These are phyloP conservation scores for Gadus chalcogrammus DNA, from an alignment of 2,113 vertebrate genomes.

Conservation along the genomic window DNA sequence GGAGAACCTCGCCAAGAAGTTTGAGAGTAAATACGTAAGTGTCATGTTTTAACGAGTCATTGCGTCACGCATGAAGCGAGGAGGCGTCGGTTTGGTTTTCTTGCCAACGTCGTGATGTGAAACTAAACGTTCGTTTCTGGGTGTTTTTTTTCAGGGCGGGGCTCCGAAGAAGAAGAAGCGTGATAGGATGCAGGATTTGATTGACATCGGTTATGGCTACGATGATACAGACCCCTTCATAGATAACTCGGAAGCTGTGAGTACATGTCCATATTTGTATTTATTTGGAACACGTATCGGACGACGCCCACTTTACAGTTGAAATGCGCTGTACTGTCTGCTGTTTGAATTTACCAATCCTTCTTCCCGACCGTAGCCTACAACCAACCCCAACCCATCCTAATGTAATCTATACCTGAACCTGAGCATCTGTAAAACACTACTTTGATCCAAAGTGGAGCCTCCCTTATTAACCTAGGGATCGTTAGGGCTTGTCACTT, in stretches of 20 bases:
- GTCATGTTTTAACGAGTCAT: no score
- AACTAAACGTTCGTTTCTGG: not conserved
- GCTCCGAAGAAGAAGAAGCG: conserved; percentile 86
- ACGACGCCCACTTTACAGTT: no score
- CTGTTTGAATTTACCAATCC: no score
- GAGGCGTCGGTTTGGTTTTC: not conserved
- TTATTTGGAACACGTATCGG: not conserved
- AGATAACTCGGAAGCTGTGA: conserved; percentile 97
- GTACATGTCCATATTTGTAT: conserved; percentile 50
- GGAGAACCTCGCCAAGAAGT: conserved; percentile 91
- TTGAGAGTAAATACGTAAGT: conserved; percentile 98
- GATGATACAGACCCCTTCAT: conserved; percentile 98
- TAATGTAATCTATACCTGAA: no score
- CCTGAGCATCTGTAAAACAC: no score
- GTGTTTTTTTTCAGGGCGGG: conserved; percentile 64
- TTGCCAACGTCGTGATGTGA: not conserved
- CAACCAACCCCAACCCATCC: no score
- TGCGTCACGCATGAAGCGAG: not conserved
- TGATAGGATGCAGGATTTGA: conserved; percentile 95
- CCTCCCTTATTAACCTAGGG: no score
- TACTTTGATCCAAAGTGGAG: no score
- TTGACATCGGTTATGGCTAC: conserved; percentile 96
- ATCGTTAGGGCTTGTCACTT: no score
- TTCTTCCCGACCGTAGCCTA: no score
- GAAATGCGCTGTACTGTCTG: no score